Evolutionary conservation across 2,888 invertebrate genomes (phyloP), one percentile per base, ranked within the genome.

Genomic region (Seira sanloemensis): DNA sequence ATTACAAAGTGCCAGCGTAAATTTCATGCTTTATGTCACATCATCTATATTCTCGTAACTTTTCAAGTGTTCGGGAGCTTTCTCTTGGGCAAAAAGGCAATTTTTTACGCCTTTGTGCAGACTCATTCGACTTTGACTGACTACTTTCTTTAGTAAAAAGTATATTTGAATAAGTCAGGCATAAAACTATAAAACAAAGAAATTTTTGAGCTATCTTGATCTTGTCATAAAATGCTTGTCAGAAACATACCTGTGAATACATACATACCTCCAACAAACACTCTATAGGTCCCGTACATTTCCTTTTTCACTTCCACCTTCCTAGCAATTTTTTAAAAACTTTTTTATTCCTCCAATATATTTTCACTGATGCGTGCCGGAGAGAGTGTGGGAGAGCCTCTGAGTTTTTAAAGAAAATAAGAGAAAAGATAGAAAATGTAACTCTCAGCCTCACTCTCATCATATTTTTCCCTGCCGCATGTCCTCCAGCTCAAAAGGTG

Each of bases 11-110:
- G 66, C 66, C 66, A 66, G 24, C 23, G 23, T 66, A 66, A 24
- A 66, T 66, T 66, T 66, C 25, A 66, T 66, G 66, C 66, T 66
- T 66, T 16, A 66, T 66, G 23, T 66, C 24, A 66, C 25, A 9
- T n/a, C 66, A 37, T 37, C n/a, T n/a, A n/a, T n/a, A n/a, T n/a
- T n/a, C n/a, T 37, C 4, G 5, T 12, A 37, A 37, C 37, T 37
- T 37, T 37, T 4, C 37, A 37, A 12, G 37, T 37, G 37, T 37
- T 37, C 12, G 37, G 37, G 37, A n/a, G n/a, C n/a, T 37, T 37
- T 37, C 37, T 7, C 5, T 37, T 12, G 12, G 12, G 37, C 37
- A 37, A 37, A 37, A 12, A 37, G 37, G 12, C 12, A 12, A 37
- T 37, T 37, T 37, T 37, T 37, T 37, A 37, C 37, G n/a, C 37